phyloP scores from a whole-genome alignment of 2,113 vertebrate genomes.

The Sialia sialis region DNA sequence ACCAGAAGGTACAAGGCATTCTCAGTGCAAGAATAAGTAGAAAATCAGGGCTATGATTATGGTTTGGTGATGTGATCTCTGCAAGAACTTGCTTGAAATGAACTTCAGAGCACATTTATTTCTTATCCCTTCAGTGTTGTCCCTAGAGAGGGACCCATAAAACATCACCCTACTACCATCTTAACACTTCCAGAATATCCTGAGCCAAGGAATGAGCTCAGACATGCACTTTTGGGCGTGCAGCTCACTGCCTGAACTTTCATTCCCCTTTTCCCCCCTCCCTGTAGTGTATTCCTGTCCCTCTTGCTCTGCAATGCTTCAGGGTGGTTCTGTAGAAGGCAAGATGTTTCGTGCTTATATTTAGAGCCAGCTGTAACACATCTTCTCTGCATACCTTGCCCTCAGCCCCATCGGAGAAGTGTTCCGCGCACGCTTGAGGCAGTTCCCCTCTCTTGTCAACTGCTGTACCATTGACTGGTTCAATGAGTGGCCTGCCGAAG shows the following conservation, averaged over 20 bases:
- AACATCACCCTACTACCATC: not conserved
- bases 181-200: not conserved
- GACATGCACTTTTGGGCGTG: not conserved
- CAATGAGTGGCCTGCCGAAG: slow-evolving; percentile 87
- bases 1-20: not conserved
- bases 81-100: not conserved
- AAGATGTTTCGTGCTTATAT: not conserved
- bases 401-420: slow-evolving; percentile 86
- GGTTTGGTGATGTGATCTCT: not conserved
- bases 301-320: not conserved
- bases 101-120: not conserved
- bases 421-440: slow-evolving; percentile 84
- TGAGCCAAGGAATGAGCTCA: not conserved
- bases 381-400: not conserved
- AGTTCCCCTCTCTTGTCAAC: slow-evolving; percentile 91
- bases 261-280: not conserved
- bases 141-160: not conserved
- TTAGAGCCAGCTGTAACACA: not conserved
- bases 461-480: slow-evolving; percentile 97
- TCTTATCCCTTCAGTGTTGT: not conserved
- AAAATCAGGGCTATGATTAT: not conserved
- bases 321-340: not conserved
- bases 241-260: not conserved
- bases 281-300: not conserved
- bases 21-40: not conserved